Conservation (phyloP, 2,113 vertebrate genomes). For the Mustela nigripes region DNA sequence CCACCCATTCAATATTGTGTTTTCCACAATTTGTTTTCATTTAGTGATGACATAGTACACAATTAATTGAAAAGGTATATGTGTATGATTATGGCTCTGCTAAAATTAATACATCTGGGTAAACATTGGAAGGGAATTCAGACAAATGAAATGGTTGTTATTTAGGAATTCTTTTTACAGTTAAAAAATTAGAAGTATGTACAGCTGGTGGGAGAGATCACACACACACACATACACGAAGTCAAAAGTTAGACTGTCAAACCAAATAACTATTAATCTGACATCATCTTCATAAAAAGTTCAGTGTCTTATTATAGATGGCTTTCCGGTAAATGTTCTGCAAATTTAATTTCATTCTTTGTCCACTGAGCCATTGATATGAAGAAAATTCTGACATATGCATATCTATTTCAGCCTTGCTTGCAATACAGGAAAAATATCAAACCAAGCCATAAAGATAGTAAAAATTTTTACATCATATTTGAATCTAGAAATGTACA, state of each 20-base stretch:
- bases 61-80: conserved; percentile 9
- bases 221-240: not conserved
- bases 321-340: not conserved
- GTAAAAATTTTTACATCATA: not conserved
- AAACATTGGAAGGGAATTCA: not conserved
- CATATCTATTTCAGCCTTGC: not conserved
- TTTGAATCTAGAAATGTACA: not conserved
- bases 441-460: not conserved
- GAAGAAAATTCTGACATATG: conserved; percentile 3
- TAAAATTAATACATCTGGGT: not conserved
- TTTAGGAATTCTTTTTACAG: not conserved
- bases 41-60: not conserved
- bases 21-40: conserved; percentile 34
- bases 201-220: not conserved
- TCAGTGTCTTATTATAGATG: not conserved
- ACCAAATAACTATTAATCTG: conserved; percentile 21
- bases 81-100: not conserved
- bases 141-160: not conserved
- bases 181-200: not conserved
- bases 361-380: not conserved
- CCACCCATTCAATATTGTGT: not conserved
- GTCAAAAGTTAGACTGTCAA: not conserved
- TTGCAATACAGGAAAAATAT: not conserved
- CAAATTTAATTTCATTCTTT: not conserved
- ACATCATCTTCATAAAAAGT: not conserved